A percentile compares a stretch with the other conserved stretches of the same genome.
Conservation (phyloP, 2,888 invertebrate genomes). For the Myopa tessellatipennis region DNA sequence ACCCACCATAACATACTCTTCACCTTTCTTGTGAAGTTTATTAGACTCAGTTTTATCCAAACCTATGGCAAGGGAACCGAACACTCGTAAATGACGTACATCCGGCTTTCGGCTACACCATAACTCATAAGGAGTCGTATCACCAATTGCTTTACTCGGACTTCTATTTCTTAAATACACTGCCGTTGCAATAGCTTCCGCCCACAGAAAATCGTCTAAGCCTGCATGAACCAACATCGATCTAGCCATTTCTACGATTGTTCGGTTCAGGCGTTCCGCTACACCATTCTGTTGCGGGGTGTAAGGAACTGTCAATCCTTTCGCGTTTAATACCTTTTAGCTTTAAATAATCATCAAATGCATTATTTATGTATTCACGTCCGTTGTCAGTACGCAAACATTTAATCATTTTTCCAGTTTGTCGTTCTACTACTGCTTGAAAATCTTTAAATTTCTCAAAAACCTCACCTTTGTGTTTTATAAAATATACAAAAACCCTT, state of each 20-base stretch:
- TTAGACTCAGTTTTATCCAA: background rate
- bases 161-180: constrained; percentile 14
- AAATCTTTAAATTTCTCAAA: constrained; percentile 20
- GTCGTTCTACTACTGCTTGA: background rate
- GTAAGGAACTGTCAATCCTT: constrained; percentile 28
- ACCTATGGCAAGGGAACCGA: background rate
- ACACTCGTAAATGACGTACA: background rate
- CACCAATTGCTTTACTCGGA: background rate
- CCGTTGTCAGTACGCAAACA: constrained; percentile 9
- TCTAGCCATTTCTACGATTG: constrained; percentile 24
- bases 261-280: constrained; percentile 13
- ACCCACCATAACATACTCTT: constrained; percentile 10
- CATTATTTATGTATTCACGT: constrained; percentile 13
- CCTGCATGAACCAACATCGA: background rate
- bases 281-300: constrained; percentile 23
- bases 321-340: constrained; percentile 12
- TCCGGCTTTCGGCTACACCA: background rate
- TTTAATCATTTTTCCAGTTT: constrained; percentile 13
- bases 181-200: background rate
- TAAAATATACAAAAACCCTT: constrained; percentile 20
- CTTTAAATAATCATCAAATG: constrained; percentile 12
- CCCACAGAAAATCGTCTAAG: constrained; percentile 1
- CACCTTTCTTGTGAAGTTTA: constrained; percentile 1
- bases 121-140: constrained; percentile 7
- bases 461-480: constrained; percentile 23